Conservation (phyloP, 2,797 vertebrate species). For the Buphagus erythrorhynchus region DNA sequence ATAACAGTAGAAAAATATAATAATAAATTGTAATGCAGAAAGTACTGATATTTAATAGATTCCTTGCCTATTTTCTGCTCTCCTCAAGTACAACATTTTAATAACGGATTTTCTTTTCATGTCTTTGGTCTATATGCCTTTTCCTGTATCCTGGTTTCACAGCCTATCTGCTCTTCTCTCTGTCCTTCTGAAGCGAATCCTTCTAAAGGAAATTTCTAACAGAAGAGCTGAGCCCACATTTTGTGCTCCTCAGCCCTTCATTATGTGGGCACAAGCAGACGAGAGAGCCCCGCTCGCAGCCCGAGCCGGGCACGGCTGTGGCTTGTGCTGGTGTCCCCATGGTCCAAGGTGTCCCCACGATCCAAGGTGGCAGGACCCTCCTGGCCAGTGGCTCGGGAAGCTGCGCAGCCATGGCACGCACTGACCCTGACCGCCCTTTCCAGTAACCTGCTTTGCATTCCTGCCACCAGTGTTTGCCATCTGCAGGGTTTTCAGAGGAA, state of each 20-base stretch:
- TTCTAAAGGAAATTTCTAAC: conserved; percentile 2
- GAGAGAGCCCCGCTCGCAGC: neutral
- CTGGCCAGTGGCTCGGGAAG: accelerated
- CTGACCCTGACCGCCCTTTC: neutral
- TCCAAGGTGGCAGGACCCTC: accelerated
- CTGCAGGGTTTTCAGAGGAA: conserved; percentile 1
- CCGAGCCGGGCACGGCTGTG: accelerated
- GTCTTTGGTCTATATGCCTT: neutral
- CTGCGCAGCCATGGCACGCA: neutral
- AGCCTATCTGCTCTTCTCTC: neutral
- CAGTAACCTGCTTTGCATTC: neutral
- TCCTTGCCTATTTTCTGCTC: conserved; percentile 12
- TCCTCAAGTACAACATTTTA: conserved; percentile 3
- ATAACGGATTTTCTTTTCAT: neutral
- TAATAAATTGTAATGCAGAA: neutral
- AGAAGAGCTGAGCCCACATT: neutral
- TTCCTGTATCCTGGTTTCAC: neutral
- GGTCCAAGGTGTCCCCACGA: too few relatives aligned
- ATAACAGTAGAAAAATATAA: conserved; percentile 9
- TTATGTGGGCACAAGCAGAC: neutral
- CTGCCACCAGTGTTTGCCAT: neutral
- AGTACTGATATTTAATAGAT: neutral
- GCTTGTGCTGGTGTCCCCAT: neutral
- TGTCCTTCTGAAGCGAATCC: conserved; percentile 1
- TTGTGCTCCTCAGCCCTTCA: neutral